Conservation (phyloP, 2,888 invertebrate genomes). For the Sipha maydis region DNA sequence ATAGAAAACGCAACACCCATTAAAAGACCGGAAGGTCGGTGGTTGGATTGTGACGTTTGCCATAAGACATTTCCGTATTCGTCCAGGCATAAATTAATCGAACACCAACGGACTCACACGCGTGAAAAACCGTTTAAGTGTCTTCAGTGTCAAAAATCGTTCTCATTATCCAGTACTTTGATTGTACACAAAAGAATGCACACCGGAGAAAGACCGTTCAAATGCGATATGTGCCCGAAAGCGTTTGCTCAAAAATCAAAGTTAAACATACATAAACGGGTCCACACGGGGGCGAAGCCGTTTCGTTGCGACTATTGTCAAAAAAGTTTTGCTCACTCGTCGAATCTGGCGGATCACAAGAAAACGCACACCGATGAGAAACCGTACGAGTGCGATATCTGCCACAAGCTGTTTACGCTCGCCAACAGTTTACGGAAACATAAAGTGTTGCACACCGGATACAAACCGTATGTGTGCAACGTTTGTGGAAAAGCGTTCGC, state of each 20-base stretch:
- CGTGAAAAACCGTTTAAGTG: conserved; percentile 51
- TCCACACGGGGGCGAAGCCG: conserved; percentile 31
- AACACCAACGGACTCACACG: conserved; percentile 33
- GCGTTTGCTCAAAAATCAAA: conserved; percentile 50
- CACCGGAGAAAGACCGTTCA: conserved; percentile 40
- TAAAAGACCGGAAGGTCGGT: conserved; percentile 33
- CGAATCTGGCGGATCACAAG: conserved; percentile 39
- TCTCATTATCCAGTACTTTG: conserved; percentile 37
- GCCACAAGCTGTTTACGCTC: conserved; percentile 22
- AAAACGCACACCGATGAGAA: conserved; percentile 22
- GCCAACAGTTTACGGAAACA: conserved; percentile 43
- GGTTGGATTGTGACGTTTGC: conserved; percentile 51
- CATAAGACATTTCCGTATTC: conserved; percentile 44
- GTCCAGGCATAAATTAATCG: conserved; percentile 41
- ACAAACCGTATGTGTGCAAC: conserved; percentile 40
- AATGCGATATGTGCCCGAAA: conserved; percentile 27
- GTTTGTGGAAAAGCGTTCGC: conserved; percentile 41
- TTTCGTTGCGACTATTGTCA: conserved; percentile 27
- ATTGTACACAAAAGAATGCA: conserved; percentile 40
- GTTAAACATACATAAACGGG: conserved; percentile 25
- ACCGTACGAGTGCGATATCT: conserved; percentile 31
- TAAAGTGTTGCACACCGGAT: conserved; percentile 31
- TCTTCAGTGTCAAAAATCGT: conserved; percentile 26
- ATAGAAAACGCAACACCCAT: not conserved
- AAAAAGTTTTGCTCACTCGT: conserved; percentile 25